Percentiles rank a stretch among this genome's conserved stretches.
These are phyloP conservation scores for Lacerta viridis DNA, from an alignment of 2,797 vertebrate genomes.

Conservation along the genomic window DNA sequence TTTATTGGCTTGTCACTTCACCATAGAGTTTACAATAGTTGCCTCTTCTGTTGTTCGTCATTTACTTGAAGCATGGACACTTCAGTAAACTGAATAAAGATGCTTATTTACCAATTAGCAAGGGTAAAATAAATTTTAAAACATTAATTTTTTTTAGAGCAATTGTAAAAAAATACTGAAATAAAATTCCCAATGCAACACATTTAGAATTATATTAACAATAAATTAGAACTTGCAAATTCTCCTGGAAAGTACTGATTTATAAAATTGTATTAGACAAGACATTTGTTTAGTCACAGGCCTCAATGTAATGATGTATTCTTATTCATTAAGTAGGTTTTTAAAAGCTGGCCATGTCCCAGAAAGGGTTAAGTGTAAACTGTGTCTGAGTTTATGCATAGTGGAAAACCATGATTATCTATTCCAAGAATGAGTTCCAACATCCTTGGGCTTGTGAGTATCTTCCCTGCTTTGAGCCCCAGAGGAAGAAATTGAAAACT, in stretches of 20 bases:
- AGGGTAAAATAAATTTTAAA: not conserved
- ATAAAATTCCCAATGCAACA: not conserved
- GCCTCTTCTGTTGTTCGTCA: not conserved
- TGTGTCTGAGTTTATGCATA: not conserved
- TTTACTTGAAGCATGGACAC: not conserved
- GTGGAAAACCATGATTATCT: not conserved
- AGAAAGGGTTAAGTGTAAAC: not conserved
- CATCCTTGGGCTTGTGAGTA: not conserved
- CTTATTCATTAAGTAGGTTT: not conserved
- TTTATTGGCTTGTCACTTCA: not conserved
- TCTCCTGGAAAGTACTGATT: not conserved
- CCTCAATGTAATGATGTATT: not conserved
- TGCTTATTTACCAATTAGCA: slow-evolving; percentile 1
- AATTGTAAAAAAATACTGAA: not conserved
- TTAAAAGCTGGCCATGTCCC: not conserved
- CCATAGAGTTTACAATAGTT: not conserved
- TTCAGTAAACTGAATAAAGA: not conserved
- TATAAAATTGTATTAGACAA: not conserved
- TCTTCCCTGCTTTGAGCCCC: not conserved
- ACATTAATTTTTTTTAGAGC: not conserved
- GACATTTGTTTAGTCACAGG: not conserved
- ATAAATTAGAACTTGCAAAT: not conserved
- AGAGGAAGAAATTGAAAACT: not conserved
- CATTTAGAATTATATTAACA: slow-evolving; percentile 5
- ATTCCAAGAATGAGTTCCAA: not conserved